phyloP scores from a whole-genome alignment of 2,797 vertebrate species.

The Cossypha caffra region DNA sequence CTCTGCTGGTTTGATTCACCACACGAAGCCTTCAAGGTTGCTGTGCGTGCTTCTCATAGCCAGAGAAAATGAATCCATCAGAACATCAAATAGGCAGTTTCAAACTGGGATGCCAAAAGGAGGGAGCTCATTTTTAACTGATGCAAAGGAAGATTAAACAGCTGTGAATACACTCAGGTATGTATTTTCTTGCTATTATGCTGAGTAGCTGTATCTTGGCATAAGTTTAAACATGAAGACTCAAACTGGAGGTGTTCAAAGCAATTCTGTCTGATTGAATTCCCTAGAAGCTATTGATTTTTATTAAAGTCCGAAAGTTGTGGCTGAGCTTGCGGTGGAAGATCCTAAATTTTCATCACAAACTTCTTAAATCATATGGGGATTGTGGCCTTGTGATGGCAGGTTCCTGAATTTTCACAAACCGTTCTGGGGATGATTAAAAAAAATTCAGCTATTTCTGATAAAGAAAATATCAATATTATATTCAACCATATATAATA shows the following conservation, averaged over 20 bases:
- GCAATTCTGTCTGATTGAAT: neutral
- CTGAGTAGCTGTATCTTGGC: neutral
- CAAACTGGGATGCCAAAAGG: neutral
- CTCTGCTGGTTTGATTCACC: neutral
- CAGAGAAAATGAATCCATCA: neutral
- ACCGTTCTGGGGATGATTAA: neutral
- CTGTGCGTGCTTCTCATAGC: neutral
- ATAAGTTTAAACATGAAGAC: neutral
- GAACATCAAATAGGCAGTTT: neutral
- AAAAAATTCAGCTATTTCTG: neutral
- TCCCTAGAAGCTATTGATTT: neutral
- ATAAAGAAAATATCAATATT: neutral
- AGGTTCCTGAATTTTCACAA: neutral
- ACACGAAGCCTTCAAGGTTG: neutral
- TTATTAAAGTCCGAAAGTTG: neutral
- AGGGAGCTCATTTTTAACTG: neutral
- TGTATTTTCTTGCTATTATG: neutral
- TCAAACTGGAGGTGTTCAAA: neutral
- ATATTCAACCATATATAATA: too few relatives aligned
- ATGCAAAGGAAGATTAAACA: neutral
- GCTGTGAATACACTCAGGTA: neutral
- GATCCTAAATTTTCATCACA: neutral
- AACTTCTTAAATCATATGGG: neutral
- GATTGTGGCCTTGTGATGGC: neutral
- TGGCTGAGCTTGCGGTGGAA: neutral